Conservation (phyloP, 2,888 invertebrate genomes). For the Leucophora obtusa region DNA sequence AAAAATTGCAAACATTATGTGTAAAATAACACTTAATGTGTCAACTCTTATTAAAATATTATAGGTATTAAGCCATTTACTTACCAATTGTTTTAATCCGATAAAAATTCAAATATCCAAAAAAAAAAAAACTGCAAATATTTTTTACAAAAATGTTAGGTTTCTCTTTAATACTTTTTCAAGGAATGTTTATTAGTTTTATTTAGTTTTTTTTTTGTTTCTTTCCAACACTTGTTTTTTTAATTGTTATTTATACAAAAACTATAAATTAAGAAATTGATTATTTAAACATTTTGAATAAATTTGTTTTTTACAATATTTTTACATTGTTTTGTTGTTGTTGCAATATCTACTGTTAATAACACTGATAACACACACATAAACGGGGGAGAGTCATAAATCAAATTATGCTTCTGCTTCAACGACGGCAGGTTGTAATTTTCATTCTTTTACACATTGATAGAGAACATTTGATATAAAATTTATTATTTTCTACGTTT, state of each 20-base stretch:
- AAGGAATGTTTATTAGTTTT: background rate
- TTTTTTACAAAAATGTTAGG: background rate
- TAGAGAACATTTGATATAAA: slow-evolving; percentile 21
- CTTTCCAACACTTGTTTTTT: background rate
- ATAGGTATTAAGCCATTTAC: too few relatives aligned
- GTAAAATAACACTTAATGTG: too few relatives aligned
- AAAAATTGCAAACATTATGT: too few relatives aligned
- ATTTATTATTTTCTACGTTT: slow-evolving; percentile 7
- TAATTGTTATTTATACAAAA: background rate
- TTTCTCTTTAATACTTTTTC: background rate
- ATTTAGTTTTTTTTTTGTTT: background rate
- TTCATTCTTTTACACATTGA: slow-evolving; percentile 10
- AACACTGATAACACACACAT: background rate
- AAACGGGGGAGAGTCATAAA: background rate
- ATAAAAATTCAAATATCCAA: background rate
- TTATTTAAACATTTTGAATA: slow-evolving; percentile 2
- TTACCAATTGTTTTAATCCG: too few relatives aligned
- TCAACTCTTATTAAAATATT: too few relatives aligned
- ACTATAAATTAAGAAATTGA: background rate
- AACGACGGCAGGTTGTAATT: slow-evolving; percentile 64
- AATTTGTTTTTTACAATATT: background rate
- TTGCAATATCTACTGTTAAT: background rate
- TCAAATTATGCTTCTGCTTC: slow-evolving; percentile 13
- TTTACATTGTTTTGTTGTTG: background rate
- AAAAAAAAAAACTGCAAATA: background rate